Conservation (phyloP, 2,888 invertebrate species). For the Halictus ligatus region DNA sequence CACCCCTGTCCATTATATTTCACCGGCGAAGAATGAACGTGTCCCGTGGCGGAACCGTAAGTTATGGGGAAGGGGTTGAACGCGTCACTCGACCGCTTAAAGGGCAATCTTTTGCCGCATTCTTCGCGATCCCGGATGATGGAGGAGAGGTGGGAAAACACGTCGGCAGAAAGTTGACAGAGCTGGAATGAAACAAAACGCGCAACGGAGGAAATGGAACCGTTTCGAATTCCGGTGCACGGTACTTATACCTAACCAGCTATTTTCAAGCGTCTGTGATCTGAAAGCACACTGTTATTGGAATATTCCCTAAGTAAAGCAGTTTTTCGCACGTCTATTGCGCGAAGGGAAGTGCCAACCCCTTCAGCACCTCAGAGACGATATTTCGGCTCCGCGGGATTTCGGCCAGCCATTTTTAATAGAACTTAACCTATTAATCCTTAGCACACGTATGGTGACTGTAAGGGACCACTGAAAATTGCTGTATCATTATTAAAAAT, state of each 20-base stretch:
- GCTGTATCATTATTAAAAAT: too few relatives aligned
- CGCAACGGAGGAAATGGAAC: conserved; percentile 15
- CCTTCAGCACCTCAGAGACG: background rate
- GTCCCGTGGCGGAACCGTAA: conserved; percentile 1
- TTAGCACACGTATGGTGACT: too few relatives aligned
- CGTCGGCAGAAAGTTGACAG: background rate
- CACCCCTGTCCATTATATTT: background rate
- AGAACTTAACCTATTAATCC: background rate
- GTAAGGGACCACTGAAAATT: too few relatives aligned
- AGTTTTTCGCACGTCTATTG: background rate
- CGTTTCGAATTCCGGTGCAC: background rate
- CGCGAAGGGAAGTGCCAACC: background rate
- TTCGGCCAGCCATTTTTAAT: background rate
- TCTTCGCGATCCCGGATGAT: background rate
- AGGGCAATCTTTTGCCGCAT: conserved; percentile 17
- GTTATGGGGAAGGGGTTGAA: conserved; percentile 16
- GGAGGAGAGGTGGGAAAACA: background rate
- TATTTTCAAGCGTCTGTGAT: conserved; percentile 24
- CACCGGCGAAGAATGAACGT: conserved; percentile 21
- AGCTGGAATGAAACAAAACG: conserved; percentile 14
- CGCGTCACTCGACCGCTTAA: conserved; percentile 26
- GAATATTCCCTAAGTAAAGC: background rate
- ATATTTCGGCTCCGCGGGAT: background rate
- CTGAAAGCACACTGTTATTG: conserved; percentile 41
- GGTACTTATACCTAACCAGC: conserved; percentile 21